Evolutionary conservation across 2,888 invertebrate genomes (phyloP).

Genomic region (Epinotia nisella): DNA sequence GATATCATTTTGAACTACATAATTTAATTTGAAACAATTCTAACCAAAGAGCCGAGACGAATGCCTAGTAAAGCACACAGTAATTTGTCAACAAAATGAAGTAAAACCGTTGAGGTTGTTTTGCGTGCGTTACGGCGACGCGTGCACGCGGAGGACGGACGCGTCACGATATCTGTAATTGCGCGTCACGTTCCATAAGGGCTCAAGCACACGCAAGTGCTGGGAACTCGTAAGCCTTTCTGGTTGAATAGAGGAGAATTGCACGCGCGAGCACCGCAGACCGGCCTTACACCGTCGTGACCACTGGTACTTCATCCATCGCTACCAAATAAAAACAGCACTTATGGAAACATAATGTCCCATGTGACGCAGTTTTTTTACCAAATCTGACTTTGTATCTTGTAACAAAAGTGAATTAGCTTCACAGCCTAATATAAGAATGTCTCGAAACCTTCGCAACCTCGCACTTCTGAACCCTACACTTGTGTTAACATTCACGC

Average conservation of each 20-base stretch:
- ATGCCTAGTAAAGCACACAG: conserved; percentile 1
- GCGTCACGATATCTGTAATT: conserved; percentile 60
- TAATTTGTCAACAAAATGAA: conserved; percentile 28
- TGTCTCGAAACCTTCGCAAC: no score
- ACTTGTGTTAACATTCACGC: conserved; percentile 27
- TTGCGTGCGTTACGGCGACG: conserved; percentile 41
- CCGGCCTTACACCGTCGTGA: conserved; percentile 41
- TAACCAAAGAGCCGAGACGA: not conserved
- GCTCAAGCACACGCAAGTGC: not conserved
- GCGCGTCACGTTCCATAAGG: conserved; percentile 40
- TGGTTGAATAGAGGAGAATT: not conserved
- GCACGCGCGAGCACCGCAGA: conserved; percentile 31
- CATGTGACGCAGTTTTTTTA: not conserved
- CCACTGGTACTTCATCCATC: conserved; percentile 16
- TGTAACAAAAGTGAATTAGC: not conserved
- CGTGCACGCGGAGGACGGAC: conserved; percentile 58
- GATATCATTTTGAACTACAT: not conserved
- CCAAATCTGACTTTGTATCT: not conserved
- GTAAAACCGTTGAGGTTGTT: conserved; percentile 16
- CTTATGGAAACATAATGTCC: conserved; percentile 3
- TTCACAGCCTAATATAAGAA: not conserved
- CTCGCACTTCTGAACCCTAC: not conserved
- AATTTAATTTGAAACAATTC: not conserved
- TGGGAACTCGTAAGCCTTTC: not conserved
- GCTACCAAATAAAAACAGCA: conserved; percentile 34